Percentiles rank a stretch among this genome's conserved stretches.
phyloP scores from a whole-genome alignment of 2,888 invertebrate species.

The Orthosia gothica region DNA sequence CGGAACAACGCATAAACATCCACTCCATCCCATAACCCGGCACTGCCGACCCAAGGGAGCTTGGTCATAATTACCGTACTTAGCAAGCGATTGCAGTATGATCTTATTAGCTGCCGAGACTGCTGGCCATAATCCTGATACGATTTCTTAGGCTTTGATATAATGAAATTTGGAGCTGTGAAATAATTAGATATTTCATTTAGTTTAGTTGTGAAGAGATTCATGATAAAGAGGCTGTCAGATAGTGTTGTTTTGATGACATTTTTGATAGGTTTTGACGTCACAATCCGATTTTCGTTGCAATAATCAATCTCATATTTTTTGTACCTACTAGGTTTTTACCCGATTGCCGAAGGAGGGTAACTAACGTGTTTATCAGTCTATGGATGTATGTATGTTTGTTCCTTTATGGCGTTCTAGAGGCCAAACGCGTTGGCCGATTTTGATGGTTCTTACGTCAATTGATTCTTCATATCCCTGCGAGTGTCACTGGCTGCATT shows the following conservation, averaged over 20 bases:
- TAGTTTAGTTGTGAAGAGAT: neutral
- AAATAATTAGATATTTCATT: slow-evolving; percentile 15
- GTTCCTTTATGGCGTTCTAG: too few relatives aligned
- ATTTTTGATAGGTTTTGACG: neutral
- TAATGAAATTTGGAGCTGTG: slow-evolving; percentile 15
- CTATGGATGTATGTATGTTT: too few relatives aligned
- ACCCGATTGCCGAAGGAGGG: too few relatives aligned
- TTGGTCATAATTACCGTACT: slow-evolving; percentile 54
- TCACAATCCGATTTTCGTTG: neutral
- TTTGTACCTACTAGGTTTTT: too few relatives aligned
- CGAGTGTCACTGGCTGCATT: too few relatives aligned
- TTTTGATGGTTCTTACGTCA: too few relatives aligned
- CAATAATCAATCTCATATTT: neutral
- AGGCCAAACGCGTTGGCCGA: too few relatives aligned
- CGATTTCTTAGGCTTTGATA: slow-evolving; percentile 47
- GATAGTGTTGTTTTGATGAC: neutral
- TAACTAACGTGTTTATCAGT: too few relatives aligned
- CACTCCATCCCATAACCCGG: slow-evolving; percentile 28
- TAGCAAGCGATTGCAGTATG: slow-evolving; percentile 59
- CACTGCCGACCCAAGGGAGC: slow-evolving; percentile 42
- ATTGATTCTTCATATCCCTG: too few relatives aligned
- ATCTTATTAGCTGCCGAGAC: slow-evolving; percentile 53
- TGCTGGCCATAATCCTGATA: slow-evolving; percentile 42
- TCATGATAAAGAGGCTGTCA: neutral
- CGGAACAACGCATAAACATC: slow-evolving; percentile 41